A percentile compares a stretch with the other conserved stretches of the same genome.
These are phyloP conservation scores for Clunio marinus DNA, from an alignment of 2,888 invertebrate genomes.

Conservation along the genomic window DNA sequence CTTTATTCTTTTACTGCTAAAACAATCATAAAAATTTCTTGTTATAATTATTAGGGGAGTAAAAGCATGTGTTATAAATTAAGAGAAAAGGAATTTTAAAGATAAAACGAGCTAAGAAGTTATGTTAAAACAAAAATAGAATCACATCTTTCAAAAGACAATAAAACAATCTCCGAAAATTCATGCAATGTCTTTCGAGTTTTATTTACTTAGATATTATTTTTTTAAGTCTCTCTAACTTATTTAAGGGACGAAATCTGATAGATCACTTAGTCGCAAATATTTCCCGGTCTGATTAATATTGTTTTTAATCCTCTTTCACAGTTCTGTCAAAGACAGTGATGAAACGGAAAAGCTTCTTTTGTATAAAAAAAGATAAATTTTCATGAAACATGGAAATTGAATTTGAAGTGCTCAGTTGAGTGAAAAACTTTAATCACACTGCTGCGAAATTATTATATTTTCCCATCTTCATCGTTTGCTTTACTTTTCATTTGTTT, in stretches of 20 bases:
- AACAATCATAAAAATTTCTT: background rate
- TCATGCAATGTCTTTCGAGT: no score
- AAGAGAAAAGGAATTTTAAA: background rate
- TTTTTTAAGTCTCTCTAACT: no score
- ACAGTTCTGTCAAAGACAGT: no score
- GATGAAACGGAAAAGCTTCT: background rate
- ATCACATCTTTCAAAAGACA: slow-evolving; percentile 10
- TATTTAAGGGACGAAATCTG: slow-evolving; percentile 7
- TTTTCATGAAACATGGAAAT: background rate
- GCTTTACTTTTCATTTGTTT: background rate
- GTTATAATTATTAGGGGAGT: background rate
- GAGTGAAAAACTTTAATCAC: background rate
- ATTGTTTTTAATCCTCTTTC: no score
- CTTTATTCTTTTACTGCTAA: background rate
- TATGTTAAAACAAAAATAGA: background rate
- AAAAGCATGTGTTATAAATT: background rate
- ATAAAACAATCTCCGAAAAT: no score
- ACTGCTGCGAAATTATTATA: background rate
- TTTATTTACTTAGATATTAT: background rate
- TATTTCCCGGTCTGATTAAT: no score
- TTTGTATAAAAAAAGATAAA: background rate
- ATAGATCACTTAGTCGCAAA: background rate
- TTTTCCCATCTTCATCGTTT: background rate
- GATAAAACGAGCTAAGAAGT: background rate
- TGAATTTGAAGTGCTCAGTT: background rate